phyloP scores from a whole-genome alignment of 2,113 vertebrate genomes.

The Coracopsis vasa region DNA sequence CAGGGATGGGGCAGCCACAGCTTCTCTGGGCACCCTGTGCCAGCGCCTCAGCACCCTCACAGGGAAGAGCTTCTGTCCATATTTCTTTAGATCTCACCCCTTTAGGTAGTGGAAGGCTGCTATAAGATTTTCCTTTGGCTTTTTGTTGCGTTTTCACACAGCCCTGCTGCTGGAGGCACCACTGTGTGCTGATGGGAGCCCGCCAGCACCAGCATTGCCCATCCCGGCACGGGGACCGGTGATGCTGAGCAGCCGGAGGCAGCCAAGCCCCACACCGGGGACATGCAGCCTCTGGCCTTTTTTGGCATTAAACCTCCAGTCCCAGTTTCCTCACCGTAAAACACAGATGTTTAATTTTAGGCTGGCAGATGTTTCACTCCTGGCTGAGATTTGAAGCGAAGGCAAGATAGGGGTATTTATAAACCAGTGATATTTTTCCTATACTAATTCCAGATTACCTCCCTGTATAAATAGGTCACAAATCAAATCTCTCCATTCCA shows the following conservation, averaged over 20 bases:
- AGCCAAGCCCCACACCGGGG: neutral
- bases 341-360: constrained; percentile 73
- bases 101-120: neutral
- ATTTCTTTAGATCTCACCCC: neutral
- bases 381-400: constrained; percentile 53
- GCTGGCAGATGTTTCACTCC: constrained; percentile 75
- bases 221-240: accelerated
- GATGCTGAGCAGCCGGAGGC: neutral
- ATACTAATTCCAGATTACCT: constrained; percentile 65
- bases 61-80: neutral
- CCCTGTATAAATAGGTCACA: constrained; percentile 65
- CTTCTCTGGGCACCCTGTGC: neutral
- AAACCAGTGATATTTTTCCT: constrained; percentile 67
- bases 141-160: neutral
- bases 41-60: neutral
- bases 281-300: constrained; percentile 33
- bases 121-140: neutral
- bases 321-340: neutral
- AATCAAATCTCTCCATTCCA: constrained; percentile 28
- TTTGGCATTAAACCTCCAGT: constrained; percentile 46
- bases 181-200: accelerated
- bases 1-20: neutral
- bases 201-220: accelerated
- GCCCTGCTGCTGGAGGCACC: neutral
- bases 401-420: constrained; percentile 73